Evolutionary conservation across 2,888 invertebrate genomes (phyloP).

Genomic region (Leptopterna dolabrata): DNA sequence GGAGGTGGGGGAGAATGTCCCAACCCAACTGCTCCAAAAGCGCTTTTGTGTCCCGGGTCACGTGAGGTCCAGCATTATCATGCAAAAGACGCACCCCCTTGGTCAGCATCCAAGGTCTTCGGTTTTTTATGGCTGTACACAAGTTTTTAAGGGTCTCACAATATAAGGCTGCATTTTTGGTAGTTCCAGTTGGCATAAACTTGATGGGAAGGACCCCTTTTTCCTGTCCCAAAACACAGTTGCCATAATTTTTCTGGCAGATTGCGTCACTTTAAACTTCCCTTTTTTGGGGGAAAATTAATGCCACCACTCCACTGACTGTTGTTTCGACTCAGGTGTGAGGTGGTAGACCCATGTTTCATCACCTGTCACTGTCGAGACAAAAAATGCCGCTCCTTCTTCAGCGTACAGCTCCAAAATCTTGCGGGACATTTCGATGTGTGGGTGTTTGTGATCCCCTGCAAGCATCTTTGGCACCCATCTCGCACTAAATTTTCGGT

Average conservation of each 20-base stretch:
- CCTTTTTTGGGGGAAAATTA: background rate
- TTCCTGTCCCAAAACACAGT: too few relatives aligned
- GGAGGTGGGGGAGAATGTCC: background rate
- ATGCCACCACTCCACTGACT: too few relatives aligned
- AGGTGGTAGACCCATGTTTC: slow-evolving; percentile 1
- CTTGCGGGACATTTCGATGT: background rate
- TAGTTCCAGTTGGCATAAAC: background rate
- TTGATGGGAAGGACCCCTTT: background rate
- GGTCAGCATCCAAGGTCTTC: slow-evolving; percentile 58
- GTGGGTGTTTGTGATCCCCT: slow-evolving; percentile 4
- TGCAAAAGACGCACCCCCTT: slow-evolving; percentile 56
- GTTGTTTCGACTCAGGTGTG: too few relatives aligned
- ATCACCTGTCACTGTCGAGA: background rate
- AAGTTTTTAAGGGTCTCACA: slow-evolving; percentile 53
- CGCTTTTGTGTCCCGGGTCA: background rate
- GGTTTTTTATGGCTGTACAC: slow-evolving; percentile 54
- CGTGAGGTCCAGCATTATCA: slow-evolving; percentile 35
- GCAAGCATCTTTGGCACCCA: too few relatives aligned
- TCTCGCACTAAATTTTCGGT: slow-evolving; percentile 15
- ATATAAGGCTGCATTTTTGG: background rate
- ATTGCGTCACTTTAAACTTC: background rate
- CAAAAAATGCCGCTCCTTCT: background rate
- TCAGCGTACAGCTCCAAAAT: too few relatives aligned
- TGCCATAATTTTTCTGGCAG: too few relatives aligned
- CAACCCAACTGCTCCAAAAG: too few relatives aligned